phyloP scores from a whole-genome alignment of 1,140 invertebrate species.

The Eciton burchellii region DNA sequence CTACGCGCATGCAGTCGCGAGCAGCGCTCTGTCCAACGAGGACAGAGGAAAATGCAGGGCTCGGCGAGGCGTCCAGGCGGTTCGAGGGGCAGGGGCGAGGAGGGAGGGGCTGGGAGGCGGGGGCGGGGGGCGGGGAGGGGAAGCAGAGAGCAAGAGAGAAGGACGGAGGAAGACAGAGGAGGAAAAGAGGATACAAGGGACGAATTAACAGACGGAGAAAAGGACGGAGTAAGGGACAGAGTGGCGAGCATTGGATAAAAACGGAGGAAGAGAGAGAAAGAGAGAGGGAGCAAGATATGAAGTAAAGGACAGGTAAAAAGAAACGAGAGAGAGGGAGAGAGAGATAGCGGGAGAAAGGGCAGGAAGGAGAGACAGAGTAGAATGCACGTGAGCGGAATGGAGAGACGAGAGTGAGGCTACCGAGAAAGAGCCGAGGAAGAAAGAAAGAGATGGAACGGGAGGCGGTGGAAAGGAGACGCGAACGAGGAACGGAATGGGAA shows the following conservation, averaged over 20 bases:
- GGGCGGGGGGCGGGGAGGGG: neutral
- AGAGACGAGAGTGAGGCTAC: neutral
- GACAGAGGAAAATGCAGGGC: constrained; percentile 27
- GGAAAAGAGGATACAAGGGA: constrained; percentile 35
- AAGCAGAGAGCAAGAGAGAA: constrained; percentile 55
- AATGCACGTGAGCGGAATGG: neutral
- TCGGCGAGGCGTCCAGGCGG: no score
- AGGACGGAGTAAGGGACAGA: constrained; percentile 15
- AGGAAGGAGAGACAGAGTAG: constrained; percentile 22
- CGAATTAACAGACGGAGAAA: constrained; percentile 42
- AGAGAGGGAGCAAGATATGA: constrained; percentile 21
- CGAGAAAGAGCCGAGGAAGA: constrained; percentile 1
- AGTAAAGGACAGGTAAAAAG: constrained; percentile 40
- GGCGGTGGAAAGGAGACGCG: no score
- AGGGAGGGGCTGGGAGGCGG: no score
- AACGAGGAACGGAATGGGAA: no score
- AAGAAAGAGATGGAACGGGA: neutral
- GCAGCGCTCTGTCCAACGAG: constrained; percentile 5
- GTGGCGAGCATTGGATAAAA: neutral
- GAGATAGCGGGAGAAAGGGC: constrained; percentile 43
- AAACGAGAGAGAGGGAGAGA: constrained; percentile 16
- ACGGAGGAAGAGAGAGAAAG: constrained; percentile 34
- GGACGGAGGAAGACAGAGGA: constrained; percentile 44
- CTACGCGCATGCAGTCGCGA: constrained; percentile 55
- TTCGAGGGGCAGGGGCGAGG: no score